Percentiles rank a stretch among this genome's conserved stretches.
These are phyloP conservation scores for Phasia obesa DNA, from an alignment of 2,888 invertebrate species.

Conservation along the genomic window DNA sequence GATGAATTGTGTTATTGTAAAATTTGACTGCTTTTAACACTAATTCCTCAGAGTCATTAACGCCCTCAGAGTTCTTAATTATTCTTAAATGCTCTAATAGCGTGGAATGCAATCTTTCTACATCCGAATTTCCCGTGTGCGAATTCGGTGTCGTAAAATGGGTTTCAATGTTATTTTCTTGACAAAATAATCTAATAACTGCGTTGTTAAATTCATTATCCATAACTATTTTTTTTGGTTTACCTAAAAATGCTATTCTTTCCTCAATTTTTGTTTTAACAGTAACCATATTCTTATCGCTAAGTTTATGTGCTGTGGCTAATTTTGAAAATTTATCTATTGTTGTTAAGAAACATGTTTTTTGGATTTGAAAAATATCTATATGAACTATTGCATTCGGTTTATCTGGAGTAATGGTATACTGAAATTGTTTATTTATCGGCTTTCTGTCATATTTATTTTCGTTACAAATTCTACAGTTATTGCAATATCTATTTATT, in stretches of 20 bases:
- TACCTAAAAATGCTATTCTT: constrained; percentile 47
- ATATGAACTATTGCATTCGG: constrained; percentile 56
- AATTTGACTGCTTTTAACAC: constrained; percentile 60
- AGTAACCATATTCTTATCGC: constrained; percentile 58
- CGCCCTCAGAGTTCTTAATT: constrained; percentile 34
- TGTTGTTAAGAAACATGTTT: constrained; percentile 53
- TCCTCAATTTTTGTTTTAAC: constrained; percentile 54
- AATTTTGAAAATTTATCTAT: constrained; percentile 65
- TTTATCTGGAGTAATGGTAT: constrained; percentile 27
- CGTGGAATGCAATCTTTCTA: constrained; percentile 37
- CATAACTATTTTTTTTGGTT: constrained; percentile 51
- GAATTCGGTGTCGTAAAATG: constrained; percentile 64
- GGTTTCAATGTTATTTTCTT: constrained; percentile 37
- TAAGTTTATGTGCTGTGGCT: too few species aligned
- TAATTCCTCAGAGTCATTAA: constrained; percentile 51
- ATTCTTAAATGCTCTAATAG: constrained; percentile 48
- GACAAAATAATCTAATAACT: constrained; percentile 55
- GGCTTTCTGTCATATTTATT: constrained; percentile 24
- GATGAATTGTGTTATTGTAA: constrained; percentile 63
- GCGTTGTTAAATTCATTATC: constrained; percentile 68
- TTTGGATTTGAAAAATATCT: constrained; percentile 55
- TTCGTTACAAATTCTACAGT: constrained; percentile 7
- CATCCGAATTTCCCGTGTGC: constrained; percentile 51
- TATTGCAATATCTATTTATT: constrained; percentile 6
- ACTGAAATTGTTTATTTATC: constrained; percentile 16